Conservation (phyloP, 1,140 invertebrate genomes). For the Procambarus clarkii region DNA sequence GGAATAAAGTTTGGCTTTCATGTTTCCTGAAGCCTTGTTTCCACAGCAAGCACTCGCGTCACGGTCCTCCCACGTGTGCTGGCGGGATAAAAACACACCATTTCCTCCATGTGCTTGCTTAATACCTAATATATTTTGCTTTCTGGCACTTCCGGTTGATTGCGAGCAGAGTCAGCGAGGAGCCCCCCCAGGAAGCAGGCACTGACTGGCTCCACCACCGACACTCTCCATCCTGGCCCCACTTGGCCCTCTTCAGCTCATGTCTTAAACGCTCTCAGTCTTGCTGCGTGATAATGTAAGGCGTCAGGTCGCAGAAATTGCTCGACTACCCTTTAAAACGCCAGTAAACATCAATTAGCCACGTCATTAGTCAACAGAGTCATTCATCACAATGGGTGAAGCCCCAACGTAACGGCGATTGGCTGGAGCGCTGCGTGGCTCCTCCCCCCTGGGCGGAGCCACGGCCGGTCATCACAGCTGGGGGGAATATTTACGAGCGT, state of each 20-base stretch:
- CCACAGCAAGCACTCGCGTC: too few relatives aligned
- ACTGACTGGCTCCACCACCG: too few relatives aligned
- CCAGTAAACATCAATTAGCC: conserved; percentile 64
- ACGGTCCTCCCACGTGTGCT: too few relatives aligned
- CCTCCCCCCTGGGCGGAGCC: conserved; percentile 39
- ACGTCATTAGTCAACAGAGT: conserved; percentile 59
- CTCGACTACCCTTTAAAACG: conserved; percentile 40
- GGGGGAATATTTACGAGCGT: conserved; percentile 43
- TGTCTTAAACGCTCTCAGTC: neutral
- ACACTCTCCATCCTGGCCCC: neutral
- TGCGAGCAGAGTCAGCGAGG: too few relatives aligned
- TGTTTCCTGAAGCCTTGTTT: too few relatives aligned
- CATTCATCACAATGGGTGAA: conserved; percentile 46
- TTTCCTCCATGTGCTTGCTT: too few relatives aligned
- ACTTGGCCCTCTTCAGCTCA: neutral
- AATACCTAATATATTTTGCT: too few relatives aligned
- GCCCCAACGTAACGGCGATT: conserved; percentile 2
- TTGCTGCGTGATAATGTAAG: neutral
- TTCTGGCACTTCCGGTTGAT: neutral
- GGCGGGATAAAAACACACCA: too few relatives aligned
- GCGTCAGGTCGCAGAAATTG: conserved; percentile 22
- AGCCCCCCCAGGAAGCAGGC: too few relatives aligned
- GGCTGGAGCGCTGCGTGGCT: neutral
- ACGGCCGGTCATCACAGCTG: conserved; percentile 24
- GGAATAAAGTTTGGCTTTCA: too few relatives aligned